Base-by-base conservation (phyloP, 2,888 invertebrate species). In the Chalcosyrphus nemorum region DNA sequence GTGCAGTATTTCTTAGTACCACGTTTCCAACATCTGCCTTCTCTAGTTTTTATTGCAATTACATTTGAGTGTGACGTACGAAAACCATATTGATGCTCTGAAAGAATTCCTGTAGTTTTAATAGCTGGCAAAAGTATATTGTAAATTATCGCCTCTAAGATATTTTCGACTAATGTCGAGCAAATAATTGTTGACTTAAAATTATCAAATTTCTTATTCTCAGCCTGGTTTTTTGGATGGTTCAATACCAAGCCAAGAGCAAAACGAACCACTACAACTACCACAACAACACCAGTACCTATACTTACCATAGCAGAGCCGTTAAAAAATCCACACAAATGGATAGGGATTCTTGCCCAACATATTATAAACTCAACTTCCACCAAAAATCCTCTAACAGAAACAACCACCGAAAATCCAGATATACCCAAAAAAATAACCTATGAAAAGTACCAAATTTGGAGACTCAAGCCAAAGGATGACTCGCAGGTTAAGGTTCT, bases 201-300 rank as follows among this genome's bases (percentile, higher is more conserved):
- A 24, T 24, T 24, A 24, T 24, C 4, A 38, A 4, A 38, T 38
- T 38, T 32, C 5, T n/a, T 15, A 2, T 45, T 7, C 1, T 13
- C 27, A 91, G 91, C 89, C 87, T 94, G 93, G 93, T 93, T 93
- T 85, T 91, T 89, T 43, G 89, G 91, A 75, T 93, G 93, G 93
- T 93, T 93, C 86, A 90, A 91, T 27, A 88, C 86, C 2, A 87
- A 87, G 17, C 86, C 88, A 0, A 89, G 89, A 81, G 87, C 86
- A 11, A 85, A 75, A 13, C 86, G 87, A 32, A 87, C 72, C 63
- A 90, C 90, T 1, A 88, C 89, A 9, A 89, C 89, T 3, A 86
- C 89, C 1, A 87, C 89, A 1, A 86, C 89, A 11, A 87, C 90
- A 15, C 86, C 88, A 29, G 90, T 92, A 4, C 91, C 91, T 47